Evolutionary conservation across 1,140 invertebrate species (phyloP).

Genomic region (Drosophila neocordata): DNA sequence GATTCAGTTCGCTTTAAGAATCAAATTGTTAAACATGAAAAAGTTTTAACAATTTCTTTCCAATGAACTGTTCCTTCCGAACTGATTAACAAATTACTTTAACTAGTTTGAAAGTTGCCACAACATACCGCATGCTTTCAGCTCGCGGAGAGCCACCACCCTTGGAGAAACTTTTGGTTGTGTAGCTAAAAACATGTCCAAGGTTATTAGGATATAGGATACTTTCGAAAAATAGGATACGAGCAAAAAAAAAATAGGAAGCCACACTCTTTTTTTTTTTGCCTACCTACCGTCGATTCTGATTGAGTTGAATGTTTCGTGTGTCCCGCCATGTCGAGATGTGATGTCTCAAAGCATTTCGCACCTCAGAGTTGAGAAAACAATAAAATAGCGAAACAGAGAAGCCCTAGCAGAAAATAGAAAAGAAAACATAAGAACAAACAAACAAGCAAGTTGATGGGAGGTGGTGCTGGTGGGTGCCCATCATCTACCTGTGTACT

Average conservation of each 20-base stretch:
- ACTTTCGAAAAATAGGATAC: background rate
- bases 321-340: constrained; percentile 90
- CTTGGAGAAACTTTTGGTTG: constrained; percentile 84
- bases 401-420: constrained; percentile 85
- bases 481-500: constrained; percentile 87
- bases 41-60: background rate
- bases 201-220: constrained; percentile 1
- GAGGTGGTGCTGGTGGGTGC: background rate
- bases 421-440: constrained; percentile 12
- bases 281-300: constrained; percentile 79
- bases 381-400: constrained; percentile 95
- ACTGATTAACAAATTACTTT: constrained; percentile 8
- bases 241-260: background rate
- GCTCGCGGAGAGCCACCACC: constrained; percentile 92
- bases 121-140: constrained; percentile 90
- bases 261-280: no score
- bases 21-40: background rate
- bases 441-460: background rate
- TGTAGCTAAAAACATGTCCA: constrained; percentile 55
- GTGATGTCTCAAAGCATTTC: constrained; percentile 91
- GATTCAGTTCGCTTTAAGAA: constrained; percentile 2
- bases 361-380: constrained; percentile 96
- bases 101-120: constrained; percentile 5
- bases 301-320: constrained; percentile 85
- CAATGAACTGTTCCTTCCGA: constrained; percentile 1